These are phyloP conservation scores for Aphis gossypii DNA, from an alignment of 1,140 invertebrate genomes.

Conservation along the genomic window DNA sequence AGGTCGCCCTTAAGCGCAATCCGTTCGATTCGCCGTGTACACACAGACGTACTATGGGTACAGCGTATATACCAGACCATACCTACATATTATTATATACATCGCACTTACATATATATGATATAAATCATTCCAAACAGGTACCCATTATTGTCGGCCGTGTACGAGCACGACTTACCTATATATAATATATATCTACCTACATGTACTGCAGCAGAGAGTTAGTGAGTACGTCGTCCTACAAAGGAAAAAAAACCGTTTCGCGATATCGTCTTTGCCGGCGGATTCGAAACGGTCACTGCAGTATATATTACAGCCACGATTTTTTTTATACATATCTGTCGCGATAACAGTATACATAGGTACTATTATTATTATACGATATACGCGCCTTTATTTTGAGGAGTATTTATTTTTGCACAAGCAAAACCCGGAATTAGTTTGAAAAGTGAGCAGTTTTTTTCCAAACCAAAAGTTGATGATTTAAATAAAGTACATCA, in stretches of 20 bases:
- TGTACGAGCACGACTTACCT: neutral
- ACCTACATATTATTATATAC: neutral
- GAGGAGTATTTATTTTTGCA: neutral
- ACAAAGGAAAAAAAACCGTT: slow-evolving; percentile 3
- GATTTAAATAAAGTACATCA: neutral
- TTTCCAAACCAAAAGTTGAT: neutral
- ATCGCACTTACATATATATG: neutral
- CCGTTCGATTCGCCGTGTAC: neutral
- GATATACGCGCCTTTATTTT: neutral
- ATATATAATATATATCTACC: neutral
- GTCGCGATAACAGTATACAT: neutral
- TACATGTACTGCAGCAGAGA: neutral
- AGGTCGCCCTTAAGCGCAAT: neutral
- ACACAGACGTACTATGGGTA: neutral
- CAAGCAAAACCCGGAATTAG: neutral
- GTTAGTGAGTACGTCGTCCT: neutral
- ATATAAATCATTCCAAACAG: slow-evolving; percentile 37
- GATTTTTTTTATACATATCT: neutral
- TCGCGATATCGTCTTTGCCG: neutral
- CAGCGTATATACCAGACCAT: neutral
- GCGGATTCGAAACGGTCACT: neutral
- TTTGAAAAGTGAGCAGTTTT: neutral
- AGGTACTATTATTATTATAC: neutral
- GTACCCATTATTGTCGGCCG: slow-evolving; percentile 20
- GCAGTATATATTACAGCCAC: neutral